These are phyloP conservation scores for Acanthosepion pharaonis DNA, from an alignment of 2,888 invertebrate genomes.

Conservation along the genomic window DNA sequence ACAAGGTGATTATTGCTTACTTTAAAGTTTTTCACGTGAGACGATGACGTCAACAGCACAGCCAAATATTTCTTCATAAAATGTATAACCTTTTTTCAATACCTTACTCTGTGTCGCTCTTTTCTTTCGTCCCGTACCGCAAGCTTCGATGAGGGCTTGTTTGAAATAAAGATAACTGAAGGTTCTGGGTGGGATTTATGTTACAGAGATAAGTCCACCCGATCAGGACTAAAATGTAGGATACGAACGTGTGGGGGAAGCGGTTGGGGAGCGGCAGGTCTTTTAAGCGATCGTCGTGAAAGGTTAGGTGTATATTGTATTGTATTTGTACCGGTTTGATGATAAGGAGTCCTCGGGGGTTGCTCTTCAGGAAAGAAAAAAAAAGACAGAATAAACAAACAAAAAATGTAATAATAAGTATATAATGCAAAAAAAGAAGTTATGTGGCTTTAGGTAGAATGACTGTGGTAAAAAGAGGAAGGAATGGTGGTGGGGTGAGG, in stretches of 20 bases:
- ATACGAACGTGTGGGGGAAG: not conserved
- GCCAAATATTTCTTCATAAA: not conserved
- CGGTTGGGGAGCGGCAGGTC: not conserved
- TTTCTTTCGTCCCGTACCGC: not conserved
- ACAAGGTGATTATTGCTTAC: not conserved
- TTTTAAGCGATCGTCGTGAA: not conserved
- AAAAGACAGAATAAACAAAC: not conserved
- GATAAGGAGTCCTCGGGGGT: constrained; percentile 33
- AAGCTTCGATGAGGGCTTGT: not conserved
- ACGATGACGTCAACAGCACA: not conserved
- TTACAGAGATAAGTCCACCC: not conserved
- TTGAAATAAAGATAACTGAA: not conserved
- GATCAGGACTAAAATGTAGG: not conserved
- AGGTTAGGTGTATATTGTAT: not conserved
- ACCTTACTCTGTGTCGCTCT: not conserved
- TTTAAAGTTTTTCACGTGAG: not conserved
- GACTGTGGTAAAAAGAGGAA: not conserved
- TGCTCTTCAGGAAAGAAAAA: not conserved
- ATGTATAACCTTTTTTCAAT: not conserved
- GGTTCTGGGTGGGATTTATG: not conserved
- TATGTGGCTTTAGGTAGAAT: not conserved
- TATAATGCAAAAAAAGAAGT: not conserved
- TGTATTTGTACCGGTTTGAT: not conserved
- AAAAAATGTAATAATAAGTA: not conserved
- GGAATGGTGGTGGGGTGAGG: not conserved